Conservation (phyloP, 2,113 vertebrate genomes). For the Zosterops lateralis region DNA sequence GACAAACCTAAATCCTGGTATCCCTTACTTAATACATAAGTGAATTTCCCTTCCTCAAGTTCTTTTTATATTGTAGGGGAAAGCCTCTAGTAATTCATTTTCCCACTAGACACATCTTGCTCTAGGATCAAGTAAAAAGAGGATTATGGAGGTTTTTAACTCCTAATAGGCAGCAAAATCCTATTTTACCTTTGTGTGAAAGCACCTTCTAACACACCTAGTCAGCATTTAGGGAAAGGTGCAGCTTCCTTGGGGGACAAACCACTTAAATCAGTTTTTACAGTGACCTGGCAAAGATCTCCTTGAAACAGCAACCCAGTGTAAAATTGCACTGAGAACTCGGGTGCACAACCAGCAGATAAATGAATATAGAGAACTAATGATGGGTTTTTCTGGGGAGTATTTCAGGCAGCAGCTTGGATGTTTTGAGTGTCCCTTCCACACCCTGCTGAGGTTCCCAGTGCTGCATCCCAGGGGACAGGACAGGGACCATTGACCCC, state of each 20-base stretch:
- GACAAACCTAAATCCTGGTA: not conserved
- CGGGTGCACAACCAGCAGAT: not conserved
- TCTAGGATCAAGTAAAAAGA: not conserved
- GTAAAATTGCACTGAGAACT: not conserved
- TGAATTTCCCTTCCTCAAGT: not conserved
- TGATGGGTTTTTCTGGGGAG: accelerated
- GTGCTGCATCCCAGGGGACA: not conserved
- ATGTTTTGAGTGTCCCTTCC: not conserved
- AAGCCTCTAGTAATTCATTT: not conserved
- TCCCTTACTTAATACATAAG: not conserved
- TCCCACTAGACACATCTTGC: not conserved
- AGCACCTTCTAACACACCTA: not conserved
- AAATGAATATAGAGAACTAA: not conserved
- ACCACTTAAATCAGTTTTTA: not conserved
- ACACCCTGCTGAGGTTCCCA: not conserved
- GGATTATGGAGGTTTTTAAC: accelerated
- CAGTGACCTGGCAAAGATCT: not conserved
- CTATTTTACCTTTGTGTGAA: not conserved
- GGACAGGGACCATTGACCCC: not conserved
- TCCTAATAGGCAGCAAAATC: not conserved
- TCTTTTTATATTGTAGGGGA: not conserved
- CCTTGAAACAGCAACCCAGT: not conserved
- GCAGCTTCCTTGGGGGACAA: not conserved
- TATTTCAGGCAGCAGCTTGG: not conserved
- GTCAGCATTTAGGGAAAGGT: not conserved